These are phyloP conservation scores for Hipparchia sbordonii DNA, from an alignment of 2,888 invertebrate genomes.

Conservation along the genomic window DNA sequence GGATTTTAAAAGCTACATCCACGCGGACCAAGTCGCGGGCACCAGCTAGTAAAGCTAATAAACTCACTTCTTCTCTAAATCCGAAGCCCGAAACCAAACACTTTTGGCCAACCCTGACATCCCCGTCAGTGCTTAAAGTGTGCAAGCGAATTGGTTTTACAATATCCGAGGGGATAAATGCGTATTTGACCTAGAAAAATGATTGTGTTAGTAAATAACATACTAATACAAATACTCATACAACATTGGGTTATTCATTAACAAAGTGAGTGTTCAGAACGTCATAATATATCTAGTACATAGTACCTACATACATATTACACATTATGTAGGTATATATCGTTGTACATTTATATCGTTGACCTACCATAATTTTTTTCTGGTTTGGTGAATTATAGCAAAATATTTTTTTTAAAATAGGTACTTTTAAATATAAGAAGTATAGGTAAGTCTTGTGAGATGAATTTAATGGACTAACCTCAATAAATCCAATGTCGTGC, in stretches of 20 bases:
- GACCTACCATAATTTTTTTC: too few species aligned
- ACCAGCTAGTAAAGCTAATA: neutral
- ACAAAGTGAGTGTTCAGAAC: too few species aligned
- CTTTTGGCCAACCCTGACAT: constrained; percentile 32
- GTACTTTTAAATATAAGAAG: too few species aligned
- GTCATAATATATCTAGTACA: too few species aligned
- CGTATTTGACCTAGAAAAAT: constrained; percentile 19
- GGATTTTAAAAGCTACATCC: too few species aligned
- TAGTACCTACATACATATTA: too few species aligned
- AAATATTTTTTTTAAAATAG: neutral
- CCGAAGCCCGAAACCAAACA: constrained; percentile 49
- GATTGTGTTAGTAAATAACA: neutral
- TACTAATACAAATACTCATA: too few species aligned
- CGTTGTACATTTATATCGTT: too few species aligned
- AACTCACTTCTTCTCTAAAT: constrained; percentile 39
- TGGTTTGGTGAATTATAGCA: neutral
- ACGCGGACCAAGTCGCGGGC: too few species aligned
- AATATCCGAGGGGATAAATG: constrained; percentile 31
- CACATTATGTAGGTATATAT: too few species aligned
- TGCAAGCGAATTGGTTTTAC: constrained; percentile 46
- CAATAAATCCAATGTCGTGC: constrained; percentile 43
- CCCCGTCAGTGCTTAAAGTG: constrained; percentile 34
- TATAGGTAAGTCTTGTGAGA: too few species aligned
- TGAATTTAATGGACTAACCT: constrained; percentile 28
- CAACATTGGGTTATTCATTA: too few species aligned